phyloP scores from a whole-genome alignment of 2,797 vertebrate species.

The Peromyscus melanophrys region DNA sequence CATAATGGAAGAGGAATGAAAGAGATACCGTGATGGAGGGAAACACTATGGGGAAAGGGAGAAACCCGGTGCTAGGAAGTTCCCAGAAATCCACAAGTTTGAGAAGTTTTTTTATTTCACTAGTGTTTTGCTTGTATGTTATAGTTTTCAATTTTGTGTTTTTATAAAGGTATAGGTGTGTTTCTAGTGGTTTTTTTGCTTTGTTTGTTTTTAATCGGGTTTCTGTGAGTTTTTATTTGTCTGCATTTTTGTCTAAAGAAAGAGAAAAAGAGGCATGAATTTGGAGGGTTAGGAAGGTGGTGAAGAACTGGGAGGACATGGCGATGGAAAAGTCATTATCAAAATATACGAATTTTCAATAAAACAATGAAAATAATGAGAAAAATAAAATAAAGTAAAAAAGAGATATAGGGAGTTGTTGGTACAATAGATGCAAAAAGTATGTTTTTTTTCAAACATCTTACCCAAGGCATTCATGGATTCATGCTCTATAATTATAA shows the following conservation, averaged over 20 bases:
- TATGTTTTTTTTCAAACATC: not conserved
- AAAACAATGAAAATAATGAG: not conserved
- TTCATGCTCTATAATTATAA: not conserved
- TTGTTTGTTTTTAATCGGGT: not conserved
- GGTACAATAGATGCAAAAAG: not conserved
- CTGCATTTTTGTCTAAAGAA: not conserved
- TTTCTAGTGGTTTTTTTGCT: not conserved
- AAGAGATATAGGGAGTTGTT: rapidly evolving
- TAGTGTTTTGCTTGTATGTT: not conserved
- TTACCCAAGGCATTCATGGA: not conserved
- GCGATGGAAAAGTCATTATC: not conserved
- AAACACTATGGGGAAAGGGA: no score
- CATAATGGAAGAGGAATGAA: no score
- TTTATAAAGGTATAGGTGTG: not conserved
- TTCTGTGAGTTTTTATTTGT: not conserved
- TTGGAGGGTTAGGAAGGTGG: not conserved
- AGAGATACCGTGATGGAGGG: no score
- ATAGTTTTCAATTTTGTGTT: not conserved
- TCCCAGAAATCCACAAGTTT: no score
- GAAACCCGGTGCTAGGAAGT: no score
- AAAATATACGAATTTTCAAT: not conserved
- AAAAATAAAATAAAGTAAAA: not conserved
- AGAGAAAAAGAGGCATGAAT: not conserved
- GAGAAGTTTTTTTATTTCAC: not conserved
- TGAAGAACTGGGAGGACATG: not conserved